phyloP scores from a whole-genome alignment of 2,888 invertebrate genomes.

The Andrena hattorfiana region DNA sequence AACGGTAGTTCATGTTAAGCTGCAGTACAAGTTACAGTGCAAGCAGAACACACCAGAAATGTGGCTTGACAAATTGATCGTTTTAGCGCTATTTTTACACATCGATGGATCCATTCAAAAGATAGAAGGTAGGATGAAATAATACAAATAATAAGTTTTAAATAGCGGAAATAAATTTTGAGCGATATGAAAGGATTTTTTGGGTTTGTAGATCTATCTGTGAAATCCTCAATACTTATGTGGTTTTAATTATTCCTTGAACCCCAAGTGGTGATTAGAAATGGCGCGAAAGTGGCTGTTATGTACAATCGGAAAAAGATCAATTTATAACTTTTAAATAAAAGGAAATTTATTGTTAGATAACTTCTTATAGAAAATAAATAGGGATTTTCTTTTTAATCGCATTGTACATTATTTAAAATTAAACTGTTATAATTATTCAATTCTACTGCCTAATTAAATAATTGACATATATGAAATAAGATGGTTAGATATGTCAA shows the following conservation, averaged over 20 bases:
- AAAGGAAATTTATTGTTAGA: not conserved
- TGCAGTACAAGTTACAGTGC: not conserved
- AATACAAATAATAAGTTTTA: slow-evolving; percentile 12
- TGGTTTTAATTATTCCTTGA: not conserved
- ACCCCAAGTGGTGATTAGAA: not conserved
- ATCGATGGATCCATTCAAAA: not conserved
- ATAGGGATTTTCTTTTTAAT: not conserved
- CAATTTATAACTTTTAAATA: no score
- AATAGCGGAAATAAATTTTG: not conserved
- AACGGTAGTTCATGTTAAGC: not conserved
- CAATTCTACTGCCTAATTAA: not conserved
- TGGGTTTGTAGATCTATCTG: not conserved
- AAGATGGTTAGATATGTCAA: no score
- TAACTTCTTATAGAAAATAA: not conserved
- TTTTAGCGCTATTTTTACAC: not conserved
- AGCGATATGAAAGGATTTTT: not conserved
- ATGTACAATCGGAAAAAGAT: not conserved
- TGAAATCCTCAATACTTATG: no score
- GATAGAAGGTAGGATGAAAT: not conserved
- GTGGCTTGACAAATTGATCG: slow-evolving; percentile 14
- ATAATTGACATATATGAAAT: no score
- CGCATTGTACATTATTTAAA: not conserved
- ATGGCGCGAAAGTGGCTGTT: not conserved
- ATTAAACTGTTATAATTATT: not conserved
- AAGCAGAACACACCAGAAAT: not conserved